phyloP scores from a whole-genome alignment of 2,797 vertebrate species.

The Rhinoraja longicauda region DNA sequence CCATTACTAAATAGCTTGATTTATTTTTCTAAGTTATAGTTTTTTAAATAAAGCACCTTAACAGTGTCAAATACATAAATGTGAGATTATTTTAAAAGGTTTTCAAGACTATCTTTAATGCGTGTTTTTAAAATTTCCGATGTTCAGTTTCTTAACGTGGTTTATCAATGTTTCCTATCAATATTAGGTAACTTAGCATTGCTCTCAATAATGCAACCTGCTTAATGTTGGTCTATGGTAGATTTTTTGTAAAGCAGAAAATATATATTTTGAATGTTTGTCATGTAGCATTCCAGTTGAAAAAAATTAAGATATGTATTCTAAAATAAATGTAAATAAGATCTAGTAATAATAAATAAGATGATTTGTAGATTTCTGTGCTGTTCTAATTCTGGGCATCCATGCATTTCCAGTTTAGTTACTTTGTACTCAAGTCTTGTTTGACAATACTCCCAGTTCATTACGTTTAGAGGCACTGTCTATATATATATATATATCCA shows the following conservation, averaged over 20 bases:
- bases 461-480: neutral
- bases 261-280: neutral
- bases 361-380: too few species aligned
- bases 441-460: too few species aligned
- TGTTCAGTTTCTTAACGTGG: neutral
- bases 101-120: neutral
- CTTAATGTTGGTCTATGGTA: neutral
- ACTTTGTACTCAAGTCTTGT: too few species aligned
- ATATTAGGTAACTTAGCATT: neutral
- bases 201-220: neutral
- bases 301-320: neutral
- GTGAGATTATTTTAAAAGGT: neutral
- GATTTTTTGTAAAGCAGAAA: neutral
- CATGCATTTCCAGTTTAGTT: too few species aligned
- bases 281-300: neutral
- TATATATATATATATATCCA: neutral
- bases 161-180: neutral
- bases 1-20: neutral
- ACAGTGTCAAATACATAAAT: neutral
- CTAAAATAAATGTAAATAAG: too few species aligned
- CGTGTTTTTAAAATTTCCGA: neutral
- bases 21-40: neutral
- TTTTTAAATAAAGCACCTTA: neutral
- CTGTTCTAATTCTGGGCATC: too few species aligned
- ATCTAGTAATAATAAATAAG: too few species aligned